Percentiles rank a stretch among this genome's conserved stretches.
phyloP scores from a whole-genome alignment of 2,888 invertebrate genomes.

The Smittia sp. region DNA sequence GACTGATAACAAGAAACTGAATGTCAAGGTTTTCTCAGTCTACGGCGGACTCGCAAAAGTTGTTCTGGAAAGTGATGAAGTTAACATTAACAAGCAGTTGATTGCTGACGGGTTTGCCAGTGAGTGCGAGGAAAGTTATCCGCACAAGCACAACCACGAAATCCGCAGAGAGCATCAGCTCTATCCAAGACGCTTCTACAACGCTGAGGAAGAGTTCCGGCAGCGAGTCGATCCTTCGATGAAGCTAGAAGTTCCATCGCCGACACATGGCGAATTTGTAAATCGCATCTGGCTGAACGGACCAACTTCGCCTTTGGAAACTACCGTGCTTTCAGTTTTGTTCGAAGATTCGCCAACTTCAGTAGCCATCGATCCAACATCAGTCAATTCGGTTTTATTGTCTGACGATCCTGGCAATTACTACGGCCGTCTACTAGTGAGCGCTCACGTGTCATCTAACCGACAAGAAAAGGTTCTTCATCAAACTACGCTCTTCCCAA shows the following conservation, averaged over 20 bases:
- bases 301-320: constrained; percentile 45
- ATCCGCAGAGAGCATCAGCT: constrained; percentile 52
- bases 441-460: constrained; percentile 62
- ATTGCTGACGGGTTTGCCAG: constrained; percentile 64
- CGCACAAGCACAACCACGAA: constrained; percentile 70
- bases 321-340: constrained; percentile 58
- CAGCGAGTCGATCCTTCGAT: too few relatives aligned
- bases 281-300: background rate
- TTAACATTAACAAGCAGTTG: constrained; percentile 63
- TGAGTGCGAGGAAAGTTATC: constrained; percentile 68
- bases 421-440: constrained; percentile 56
- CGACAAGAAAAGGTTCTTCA: constrained; percentile 60
- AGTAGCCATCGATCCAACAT: constrained; percentile 64
- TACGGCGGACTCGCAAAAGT: constrained; percentile 70
- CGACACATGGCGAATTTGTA: constrained; percentile 50
- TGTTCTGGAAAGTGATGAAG: constrained; percentile 54
- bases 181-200: background rate
- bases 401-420: constrained; percentile 71
- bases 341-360: constrained; percentile 52
- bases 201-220: constrained; percentile 15
- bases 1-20: background rate
- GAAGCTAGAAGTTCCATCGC: constrained; percentile 47
- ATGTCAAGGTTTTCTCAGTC: constrained; percentile 65
- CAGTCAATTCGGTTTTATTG: constrained; percentile 81
- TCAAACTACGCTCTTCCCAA: constrained; percentile 88